Evolutionary conservation across 2,113 vertebrate species (phyloP).

Genomic region (Hyperopisus bebe): DNA sequence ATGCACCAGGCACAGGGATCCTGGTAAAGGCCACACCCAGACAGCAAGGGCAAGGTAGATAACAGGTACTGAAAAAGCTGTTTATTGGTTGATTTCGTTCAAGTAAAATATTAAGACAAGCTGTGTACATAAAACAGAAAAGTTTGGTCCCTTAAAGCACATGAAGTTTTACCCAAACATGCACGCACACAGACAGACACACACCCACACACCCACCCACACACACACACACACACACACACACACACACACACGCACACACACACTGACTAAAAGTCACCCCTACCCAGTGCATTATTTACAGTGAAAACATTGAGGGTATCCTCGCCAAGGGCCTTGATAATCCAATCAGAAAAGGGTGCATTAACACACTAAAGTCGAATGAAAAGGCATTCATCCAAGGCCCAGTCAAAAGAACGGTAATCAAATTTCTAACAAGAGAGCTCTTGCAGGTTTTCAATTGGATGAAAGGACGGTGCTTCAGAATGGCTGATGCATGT

Average conservation of each 20-base stretch:
- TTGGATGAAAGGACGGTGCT: neutral
- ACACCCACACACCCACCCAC: neutral
- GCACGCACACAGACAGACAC: neutral
- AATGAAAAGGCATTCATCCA: neutral
- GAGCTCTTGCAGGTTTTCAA: neutral
- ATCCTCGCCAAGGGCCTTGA: neutral
- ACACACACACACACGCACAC: neutral
- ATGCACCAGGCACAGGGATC: neutral
- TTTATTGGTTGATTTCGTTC: constrained; percentile 19
- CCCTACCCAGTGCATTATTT: constrained; percentile 13
- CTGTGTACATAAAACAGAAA: constrained; percentile 28
- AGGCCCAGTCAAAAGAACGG: neutral
- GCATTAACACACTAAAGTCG: neutral
- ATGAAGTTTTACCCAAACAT: constrained; percentile 16
- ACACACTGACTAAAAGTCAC: neutral
- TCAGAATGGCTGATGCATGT: neutral
- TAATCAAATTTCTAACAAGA: neutral
- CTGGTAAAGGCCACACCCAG: neutral
- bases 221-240: neutral
- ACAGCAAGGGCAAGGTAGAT: neutral
- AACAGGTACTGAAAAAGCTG: constrained; percentile 19
- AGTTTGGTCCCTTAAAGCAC: constrained; percentile 27
- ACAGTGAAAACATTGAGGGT: constrained; percentile 13
- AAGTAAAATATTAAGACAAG: constrained; percentile 29
- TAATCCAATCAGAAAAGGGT: neutral